Base-by-base conservation (phyloP, 2,113 vertebrate genomes). In the Siphamia tubifer region DNA sequence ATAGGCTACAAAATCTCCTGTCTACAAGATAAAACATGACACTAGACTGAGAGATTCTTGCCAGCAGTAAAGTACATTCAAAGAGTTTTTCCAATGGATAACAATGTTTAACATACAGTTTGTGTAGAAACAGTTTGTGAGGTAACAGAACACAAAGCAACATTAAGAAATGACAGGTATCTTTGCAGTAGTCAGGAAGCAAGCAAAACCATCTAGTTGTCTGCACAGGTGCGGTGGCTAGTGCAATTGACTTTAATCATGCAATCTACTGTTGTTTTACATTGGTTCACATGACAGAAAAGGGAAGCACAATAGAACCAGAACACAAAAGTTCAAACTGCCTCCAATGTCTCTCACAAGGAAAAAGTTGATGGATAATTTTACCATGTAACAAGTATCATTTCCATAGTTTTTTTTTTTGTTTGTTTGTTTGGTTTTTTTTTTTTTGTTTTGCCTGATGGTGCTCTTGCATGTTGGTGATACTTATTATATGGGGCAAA, bases 201-300 rank as follows among this genome's bases (percentile, higher is more conserved):
- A 86, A 87, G 84, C 73, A 86, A 73, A 82, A 72, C 61, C 81
- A 72, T 80, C 56, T 66, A 47, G 77, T 76, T 77, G 68, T 80
- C 84, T 86, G 85, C 85, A 87, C 85, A 67, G 70, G 82, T 81
- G 79, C 51, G 38, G 73, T 85, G 76, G 84, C 82, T 83, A 86
- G 83, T 87, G 89, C 86, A 87, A 84, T 79, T 84, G n/a, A 83
- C 80, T 90, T 88, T 88, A 88, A 90, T 88, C 81, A 87, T 89
- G 82, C 84, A 79, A 35, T 89, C 80, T 83, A 85, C 53, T 81
- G 74, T 53, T 66, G 36, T 74, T 83, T 53, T 86, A 90, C 85
- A 90, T 86, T 45, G 47, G 71, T 88, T 90, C 77, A 89, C 83
- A 82, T 86, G 82, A 90, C 83, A 85, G 68, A 83, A 81, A 65